Percentiles rank a stretch among this genome's conserved stretches.
Conservation (phyloP, 2,797 vertebrate species). For the Limosa lapponica region DNA sequence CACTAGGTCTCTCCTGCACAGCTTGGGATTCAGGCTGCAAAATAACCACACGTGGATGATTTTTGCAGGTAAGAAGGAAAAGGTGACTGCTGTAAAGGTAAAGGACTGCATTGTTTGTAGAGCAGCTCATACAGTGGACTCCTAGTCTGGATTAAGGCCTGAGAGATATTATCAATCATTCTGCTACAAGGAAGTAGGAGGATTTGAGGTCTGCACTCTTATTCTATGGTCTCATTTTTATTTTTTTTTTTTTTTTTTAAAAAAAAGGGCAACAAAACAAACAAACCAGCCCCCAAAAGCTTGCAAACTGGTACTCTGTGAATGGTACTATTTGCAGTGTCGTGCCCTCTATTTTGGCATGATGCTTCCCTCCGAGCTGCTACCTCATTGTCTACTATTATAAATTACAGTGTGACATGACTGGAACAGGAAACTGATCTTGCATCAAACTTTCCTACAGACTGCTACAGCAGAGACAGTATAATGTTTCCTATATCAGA, state of each 20-base stretch:
- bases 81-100: not conserved
- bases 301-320: not conserved
- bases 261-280: not conserved
- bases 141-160: not conserved
- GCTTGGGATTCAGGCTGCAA: not conserved
- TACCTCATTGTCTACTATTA: not conserved
- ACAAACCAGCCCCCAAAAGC: fast-evolving
- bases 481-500: not conserved
- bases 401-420: not conserved
- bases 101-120: not conserved
- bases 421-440: not conserved
- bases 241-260: too few species aligned
- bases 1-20: not conserved
- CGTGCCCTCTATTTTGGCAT: not conserved
- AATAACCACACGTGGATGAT: not conserved
- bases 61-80: not conserved
- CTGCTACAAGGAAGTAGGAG: not conserved
- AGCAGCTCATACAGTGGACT: not conserved
- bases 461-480: not conserved
- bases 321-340: not conserved
- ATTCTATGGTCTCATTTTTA: too few species aligned
- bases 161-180: not conserved
- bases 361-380: not conserved
- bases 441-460: slow-evolving; percentile 28
- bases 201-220: not conserved